Conservation (phyloP, 2,113 vertebrate species). For the Meles meles region DNA sequence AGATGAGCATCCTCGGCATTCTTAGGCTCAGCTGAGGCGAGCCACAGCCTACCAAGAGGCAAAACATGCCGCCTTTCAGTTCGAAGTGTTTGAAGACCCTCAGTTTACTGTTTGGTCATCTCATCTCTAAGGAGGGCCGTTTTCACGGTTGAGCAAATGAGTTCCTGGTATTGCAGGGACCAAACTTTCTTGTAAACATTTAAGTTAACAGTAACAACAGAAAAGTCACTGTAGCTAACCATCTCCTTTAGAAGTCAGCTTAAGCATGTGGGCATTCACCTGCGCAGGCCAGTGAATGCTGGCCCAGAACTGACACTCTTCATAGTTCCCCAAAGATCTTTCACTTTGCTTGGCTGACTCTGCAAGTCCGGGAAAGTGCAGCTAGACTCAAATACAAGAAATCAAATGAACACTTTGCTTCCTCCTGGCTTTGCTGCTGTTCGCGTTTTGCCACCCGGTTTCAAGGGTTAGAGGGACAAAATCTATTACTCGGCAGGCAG, state of each 20-base stretch:
- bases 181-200: not conserved
- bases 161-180: not conserved
- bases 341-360: slow-evolving; percentile 31
- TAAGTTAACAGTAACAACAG: not conserved
- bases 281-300: not conserved
- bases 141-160: not conserved
- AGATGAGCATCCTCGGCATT: not conserved
- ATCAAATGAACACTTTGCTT: slow-evolving; percentile 55
- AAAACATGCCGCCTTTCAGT: not conserved
- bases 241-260: slow-evolving; percentile 13
- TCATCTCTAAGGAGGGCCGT: not conserved
- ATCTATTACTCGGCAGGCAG: slow-evolving; percentile 64
- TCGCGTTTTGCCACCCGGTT: slow-evolving; percentile 64
- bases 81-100: not conserved
- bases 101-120: not conserved
- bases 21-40: not conserved
- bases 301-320: not conserved
- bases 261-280: not conserved
- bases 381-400: slow-evolving; percentile 44
- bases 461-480: slow-evolving; percentile 48
- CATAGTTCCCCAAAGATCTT: not conserved
- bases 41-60: rapidly evolving
- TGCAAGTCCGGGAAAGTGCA: not conserved
- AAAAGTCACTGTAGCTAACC: not conserved
- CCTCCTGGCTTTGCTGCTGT: slow-evolving; percentile 47